Conservation (phyloP, 2,888 invertebrate genomes). For the Dicranocentrus wangi region DNA sequence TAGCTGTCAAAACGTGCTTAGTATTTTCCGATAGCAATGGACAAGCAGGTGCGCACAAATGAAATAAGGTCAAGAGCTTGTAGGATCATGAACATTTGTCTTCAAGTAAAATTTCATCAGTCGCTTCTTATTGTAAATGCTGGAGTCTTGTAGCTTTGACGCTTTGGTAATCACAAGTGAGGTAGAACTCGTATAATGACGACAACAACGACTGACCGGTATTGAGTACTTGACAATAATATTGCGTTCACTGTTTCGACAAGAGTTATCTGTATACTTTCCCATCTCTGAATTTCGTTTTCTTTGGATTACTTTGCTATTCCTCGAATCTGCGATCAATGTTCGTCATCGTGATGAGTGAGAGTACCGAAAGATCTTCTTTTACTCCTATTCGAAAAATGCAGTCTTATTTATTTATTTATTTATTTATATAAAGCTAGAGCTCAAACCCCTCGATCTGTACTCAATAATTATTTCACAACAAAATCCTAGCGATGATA, state of each 20-base stretch:
- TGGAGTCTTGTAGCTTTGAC: constrained; percentile 18
- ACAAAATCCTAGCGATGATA: no score
- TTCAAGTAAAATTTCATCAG: constrained; percentile 32
- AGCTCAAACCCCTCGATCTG: no score
- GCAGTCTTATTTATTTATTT: no score
- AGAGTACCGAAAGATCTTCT: no score
- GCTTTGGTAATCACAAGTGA: constrained; percentile 35
- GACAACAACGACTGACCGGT: constrained; percentile 19
- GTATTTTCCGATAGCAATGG: no score
- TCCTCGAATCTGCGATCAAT: not conserved
- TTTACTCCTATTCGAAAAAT: no score
- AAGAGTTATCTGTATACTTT: not conserved
- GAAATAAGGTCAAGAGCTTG: constrained; percentile 6
- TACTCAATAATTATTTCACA: no score
- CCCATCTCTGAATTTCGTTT: not conserved
- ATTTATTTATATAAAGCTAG: no score
- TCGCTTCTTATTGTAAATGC: constrained; percentile 45
- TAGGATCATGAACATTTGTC: constrained; percentile 15
- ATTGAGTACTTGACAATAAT: constrained; percentile 25
- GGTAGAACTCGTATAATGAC: constrained; percentile 43
- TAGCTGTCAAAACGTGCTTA: not conserved
- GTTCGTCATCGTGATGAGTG: not conserved
- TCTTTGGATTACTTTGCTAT: no score
- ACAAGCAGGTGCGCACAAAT: no score
- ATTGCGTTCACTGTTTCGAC: not conserved